Base-by-base conservation (phyloP, 53 echinoderm and acorn worm species). In the Henricia sp. region DNA sequence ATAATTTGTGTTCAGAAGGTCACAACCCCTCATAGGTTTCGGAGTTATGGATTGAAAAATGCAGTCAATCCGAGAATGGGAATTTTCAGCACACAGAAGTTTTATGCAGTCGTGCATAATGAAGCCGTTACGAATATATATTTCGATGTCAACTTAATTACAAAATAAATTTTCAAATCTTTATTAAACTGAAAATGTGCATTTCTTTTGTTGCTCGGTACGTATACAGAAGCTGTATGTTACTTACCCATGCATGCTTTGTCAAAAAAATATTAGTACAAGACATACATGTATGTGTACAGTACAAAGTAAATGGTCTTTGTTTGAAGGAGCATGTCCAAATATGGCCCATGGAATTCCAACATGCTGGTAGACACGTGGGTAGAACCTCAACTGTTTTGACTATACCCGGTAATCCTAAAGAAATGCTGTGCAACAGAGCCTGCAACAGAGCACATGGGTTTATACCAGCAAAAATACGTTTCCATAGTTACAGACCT, bases 351-450 rank as follows among this genome's bases (percentile, higher is more conserved):
- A 55, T 52, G 73, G 73, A 73, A 73, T 73, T 73, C 54, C 54
- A 73, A 73, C 73, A 73, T 73, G 73, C 73, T 73, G 73, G 73
- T 73, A 73, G 53, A 35, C n/a, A n/a, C n/a, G n/a, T n/a, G n/a
- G n/a, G n/a, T n/a, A n/a, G n/a, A n/a, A n/a, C n/a, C 51, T 3
- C 12, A 36, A 35, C 26, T 73, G 73, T 73, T 73, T 73, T 53
- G 73, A 53, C 73, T 73, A 73, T 52, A 71, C 25, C 36, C 26
- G 14, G 36, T 36, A 64, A 28, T 20, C 13, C 5, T 34, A 16
- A 10, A 14, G 14, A 14, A 8, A 46, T 10, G 48, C 8, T 17
- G n/a, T n/a, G n/a, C n/a, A n/a, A n/a, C n/a, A n/a, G n/a, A n/a
- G n/a, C n/a, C n/a, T n/a, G n/a, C n/a, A n/a, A n/a, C n/a, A n/a